A percentile compares a stretch with the other conserved stretches of the same genome.
Evolutionary conservation across 2,113 vertebrate genomes (phyloP).

Genomic region (Narcine bancroftii): DNA sequence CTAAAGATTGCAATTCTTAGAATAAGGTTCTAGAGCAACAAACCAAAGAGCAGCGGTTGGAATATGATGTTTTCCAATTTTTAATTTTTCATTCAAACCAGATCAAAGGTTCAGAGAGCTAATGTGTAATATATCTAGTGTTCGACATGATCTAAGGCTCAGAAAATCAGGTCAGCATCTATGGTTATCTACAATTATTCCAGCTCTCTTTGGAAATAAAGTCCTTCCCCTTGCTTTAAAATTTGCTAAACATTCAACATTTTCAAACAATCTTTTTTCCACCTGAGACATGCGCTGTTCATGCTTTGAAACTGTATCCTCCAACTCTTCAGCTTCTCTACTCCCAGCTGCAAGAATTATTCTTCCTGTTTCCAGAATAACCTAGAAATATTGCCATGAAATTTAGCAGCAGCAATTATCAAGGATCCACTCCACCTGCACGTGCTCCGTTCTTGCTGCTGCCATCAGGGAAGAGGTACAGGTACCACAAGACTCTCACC

Average conservation of each 20-base stretch:
- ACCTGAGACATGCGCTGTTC: conserved; percentile 3
- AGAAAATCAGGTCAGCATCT: neutral
- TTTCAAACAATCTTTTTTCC: neutral
- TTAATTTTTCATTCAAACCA: neutral
- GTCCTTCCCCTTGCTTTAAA: neutral
- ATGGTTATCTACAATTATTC: neutral
- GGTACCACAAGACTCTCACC: no score
- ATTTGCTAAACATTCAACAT: neutral
- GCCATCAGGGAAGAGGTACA: no score
- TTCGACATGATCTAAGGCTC: neutral
- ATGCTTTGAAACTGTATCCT: conserved; percentile 3
- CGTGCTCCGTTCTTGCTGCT: no score
- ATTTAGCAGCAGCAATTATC: no score
- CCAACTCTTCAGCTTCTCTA: neutral
- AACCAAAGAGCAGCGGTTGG: neutral
- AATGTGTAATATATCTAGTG: neutral
- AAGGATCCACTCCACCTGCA: no score
- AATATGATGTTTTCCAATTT: neutral
- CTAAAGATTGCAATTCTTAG: neutral
- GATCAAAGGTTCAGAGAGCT: neutral
- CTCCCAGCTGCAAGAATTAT: neutral
- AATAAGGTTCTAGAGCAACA: neutral
- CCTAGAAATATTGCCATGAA: neutral
- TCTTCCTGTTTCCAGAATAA: neutral
- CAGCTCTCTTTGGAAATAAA: conserved; percentile 9